Percentiles rank a stretch among this genome's conserved stretches.
phyloP scores from a whole-genome alignment of 2,888 invertebrate genomes.

The Drosophila maculinotata region DNA sequence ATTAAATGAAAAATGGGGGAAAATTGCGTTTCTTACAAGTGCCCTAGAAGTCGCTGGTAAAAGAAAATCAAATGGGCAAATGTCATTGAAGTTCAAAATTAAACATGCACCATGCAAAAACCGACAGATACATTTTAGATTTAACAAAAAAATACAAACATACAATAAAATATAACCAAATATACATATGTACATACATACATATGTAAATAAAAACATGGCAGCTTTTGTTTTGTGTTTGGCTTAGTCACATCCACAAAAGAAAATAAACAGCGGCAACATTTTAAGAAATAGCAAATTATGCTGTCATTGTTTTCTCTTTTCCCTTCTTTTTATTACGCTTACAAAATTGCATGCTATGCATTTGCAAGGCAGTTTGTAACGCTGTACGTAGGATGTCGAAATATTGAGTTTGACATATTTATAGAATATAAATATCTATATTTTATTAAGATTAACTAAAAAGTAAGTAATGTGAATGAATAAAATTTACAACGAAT shows the following conservation, averaged over 20 bases:
- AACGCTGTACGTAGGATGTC: not conserved
- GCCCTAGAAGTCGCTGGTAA: conserved; percentile 11
- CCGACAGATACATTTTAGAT: conserved; percentile 2
- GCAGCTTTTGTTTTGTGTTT: conserved; percentile 38
- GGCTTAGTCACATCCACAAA: conserved; percentile 12
- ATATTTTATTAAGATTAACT: too few relatives aligned
- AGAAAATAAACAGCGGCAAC: conserved; percentile 19
- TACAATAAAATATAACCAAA: conserved; percentile 11
- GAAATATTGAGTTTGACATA: too few relatives aligned
- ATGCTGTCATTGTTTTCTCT: conserved; percentile 30
- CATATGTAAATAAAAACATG: conserved; percentile 29
- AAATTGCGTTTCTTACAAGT: conserved; percentile 38
- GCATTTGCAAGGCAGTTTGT: not conserved
- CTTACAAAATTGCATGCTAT: not conserved
- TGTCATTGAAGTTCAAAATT: conserved; percentile 38
- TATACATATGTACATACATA: conserved; percentile 7
- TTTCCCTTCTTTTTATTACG: not conserved
- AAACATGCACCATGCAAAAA: conserved; percentile 18
- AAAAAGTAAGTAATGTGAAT: too few relatives aligned
- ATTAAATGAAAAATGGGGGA: conserved; percentile 28
- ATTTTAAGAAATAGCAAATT: conserved; percentile 28
- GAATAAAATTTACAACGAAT: too few relatives aligned
- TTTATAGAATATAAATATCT: too few relatives aligned
- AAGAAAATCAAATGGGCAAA: conserved; percentile 10
- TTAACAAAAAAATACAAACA: conserved; percentile 19